phyloP scores from a whole-genome alignment of 2,888 invertebrate genomes.

The Drosophila falleni region DNA sequence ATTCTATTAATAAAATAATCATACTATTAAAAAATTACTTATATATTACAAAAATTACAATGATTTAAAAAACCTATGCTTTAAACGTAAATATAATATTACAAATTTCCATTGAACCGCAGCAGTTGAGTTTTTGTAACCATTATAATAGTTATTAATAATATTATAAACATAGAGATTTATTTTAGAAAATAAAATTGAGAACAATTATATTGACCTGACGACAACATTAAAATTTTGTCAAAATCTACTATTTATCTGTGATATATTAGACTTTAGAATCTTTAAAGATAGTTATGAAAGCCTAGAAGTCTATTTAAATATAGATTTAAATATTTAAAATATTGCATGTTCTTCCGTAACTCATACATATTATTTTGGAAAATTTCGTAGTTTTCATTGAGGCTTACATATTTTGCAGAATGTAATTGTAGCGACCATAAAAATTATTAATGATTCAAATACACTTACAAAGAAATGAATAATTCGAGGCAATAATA shows the following conservation, averaged over 20 bases:
- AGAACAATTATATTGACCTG: background rate
- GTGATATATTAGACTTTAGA: background rate
- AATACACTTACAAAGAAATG: constrained; percentile 64
- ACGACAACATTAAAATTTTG: background rate
- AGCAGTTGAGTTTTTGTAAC: too few relatives aligned
- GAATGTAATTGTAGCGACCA: constrained; percentile 19
- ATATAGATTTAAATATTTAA: background rate
- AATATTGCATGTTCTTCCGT: background rate
- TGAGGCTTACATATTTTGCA: background rate
- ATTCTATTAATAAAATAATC: background rate
- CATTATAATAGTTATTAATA: too few relatives aligned
- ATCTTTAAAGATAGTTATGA: background rate
- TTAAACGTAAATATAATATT: too few relatives aligned
- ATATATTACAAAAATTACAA: background rate
- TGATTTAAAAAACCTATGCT: background rate
- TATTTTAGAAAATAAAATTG: too few relatives aligned
- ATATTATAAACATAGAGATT: too few relatives aligned
- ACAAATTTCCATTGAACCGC: too few relatives aligned
- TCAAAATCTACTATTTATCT: background rate
- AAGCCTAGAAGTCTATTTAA: background rate
- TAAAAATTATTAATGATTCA: constrained; percentile 70
- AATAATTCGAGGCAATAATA: constrained; percentile 66
- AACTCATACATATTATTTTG: background rate
- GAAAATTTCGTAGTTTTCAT: background rate
- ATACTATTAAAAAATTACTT: background rate